These are phyloP conservation scores for Melanotaenia parkinsoni DNA, from an alignment of 2,797 vertebrate genomes.

Conservation along the genomic window DNA sequence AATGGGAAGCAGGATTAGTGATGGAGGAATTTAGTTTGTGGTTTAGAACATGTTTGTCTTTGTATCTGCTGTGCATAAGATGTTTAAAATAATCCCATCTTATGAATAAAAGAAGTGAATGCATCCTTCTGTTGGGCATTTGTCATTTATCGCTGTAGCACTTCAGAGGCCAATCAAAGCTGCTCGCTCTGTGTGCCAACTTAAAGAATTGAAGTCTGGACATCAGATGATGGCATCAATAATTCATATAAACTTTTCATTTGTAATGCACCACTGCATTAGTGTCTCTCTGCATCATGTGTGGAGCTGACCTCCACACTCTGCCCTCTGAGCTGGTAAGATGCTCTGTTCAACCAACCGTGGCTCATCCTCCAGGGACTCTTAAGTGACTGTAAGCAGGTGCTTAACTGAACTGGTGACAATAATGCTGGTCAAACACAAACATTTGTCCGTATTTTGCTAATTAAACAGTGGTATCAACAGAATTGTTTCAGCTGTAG, in stretches of 20 bases:
- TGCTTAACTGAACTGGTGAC: constrained; percentile 50
- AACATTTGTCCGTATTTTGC: constrained; percentile 37
- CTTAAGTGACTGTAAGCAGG: constrained; percentile 64
- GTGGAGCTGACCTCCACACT: constrained; percentile 62
- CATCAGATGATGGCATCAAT: constrained; percentile 70
- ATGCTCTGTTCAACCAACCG: constrained; percentile 56
- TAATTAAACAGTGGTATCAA: constrained; percentile 1
- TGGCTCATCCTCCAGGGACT: constrained; percentile 64
- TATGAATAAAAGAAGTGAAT: constrained; percentile 84
- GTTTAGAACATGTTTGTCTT: constrained; percentile 83
- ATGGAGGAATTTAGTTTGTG: constrained; percentile 82
- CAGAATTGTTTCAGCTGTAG: background rate
- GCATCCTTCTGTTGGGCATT: constrained; percentile 57
- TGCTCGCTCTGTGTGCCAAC: background rate
- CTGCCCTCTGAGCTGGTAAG: constrained; percentile 45
- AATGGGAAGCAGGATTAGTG: constrained; percentile 72
- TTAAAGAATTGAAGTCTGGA: constrained; percentile 16
- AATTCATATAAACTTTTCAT: constrained; percentile 68
- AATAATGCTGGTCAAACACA: constrained; percentile 21
- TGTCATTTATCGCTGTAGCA: constrained; percentile 43
- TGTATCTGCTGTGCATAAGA: constrained; percentile 85
- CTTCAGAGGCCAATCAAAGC: background rate
- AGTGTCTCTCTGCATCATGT: constrained; percentile 49
- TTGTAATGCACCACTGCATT: constrained; percentile 66
- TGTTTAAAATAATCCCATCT: constrained; percentile 76